Evolutionary conservation across 2,113 vertebrate species (phyloP).

Genomic region (Sialia sialis): DNA sequence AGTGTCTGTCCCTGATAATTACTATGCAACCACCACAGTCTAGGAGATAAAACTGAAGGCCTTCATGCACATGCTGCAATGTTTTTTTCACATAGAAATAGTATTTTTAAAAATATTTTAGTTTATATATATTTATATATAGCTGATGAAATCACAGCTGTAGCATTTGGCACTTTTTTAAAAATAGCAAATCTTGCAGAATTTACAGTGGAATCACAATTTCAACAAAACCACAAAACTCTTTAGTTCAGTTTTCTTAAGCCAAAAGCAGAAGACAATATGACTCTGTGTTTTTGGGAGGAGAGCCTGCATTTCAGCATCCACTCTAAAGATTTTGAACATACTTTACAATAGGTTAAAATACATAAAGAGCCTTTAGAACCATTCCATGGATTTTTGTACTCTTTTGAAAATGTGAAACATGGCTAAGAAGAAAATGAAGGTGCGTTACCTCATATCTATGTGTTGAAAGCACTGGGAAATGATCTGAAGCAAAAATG

Average conservation of each 20-base stretch:
- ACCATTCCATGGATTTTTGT: background rate
- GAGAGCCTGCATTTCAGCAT: background rate
- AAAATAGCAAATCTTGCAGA: background rate
- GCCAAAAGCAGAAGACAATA: background rate
- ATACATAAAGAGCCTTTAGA: background rate
- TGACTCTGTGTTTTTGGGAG: background rate
- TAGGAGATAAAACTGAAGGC: background rate
- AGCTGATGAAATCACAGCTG: background rate
- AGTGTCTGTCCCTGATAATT: conserved; percentile 58
- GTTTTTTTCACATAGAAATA: background rate
- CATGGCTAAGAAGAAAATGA: background rate
- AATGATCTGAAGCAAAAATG: background rate
- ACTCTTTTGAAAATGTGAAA: background rate
- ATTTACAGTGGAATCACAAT: background rate
- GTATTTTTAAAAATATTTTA: accelerated
- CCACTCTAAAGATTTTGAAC: background rate
- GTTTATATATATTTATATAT: background rate
- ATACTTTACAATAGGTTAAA: background rate
- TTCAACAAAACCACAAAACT: background rate
- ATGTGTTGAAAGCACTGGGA: background rate
- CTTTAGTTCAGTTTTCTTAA: background rate
- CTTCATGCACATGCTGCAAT: background rate
- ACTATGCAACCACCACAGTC: background rate
- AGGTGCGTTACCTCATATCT: background rate
- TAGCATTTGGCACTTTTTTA: background rate